phyloP scores from a whole-genome alignment of 2,888 invertebrate genomes.

The Lycophotia porphyrea region DNA sequence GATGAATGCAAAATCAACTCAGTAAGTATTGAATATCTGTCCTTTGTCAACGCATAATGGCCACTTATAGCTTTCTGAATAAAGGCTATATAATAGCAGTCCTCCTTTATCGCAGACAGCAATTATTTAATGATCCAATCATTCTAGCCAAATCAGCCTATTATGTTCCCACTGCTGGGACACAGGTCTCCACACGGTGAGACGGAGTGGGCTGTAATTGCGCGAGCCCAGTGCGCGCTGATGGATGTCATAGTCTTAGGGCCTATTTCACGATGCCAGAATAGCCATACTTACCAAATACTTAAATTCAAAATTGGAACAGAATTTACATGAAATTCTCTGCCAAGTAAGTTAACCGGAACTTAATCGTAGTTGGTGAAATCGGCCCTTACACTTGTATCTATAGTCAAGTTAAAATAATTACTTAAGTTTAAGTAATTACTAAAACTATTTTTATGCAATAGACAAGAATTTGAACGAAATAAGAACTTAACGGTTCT shows the following conservation, averaged over 20 bases:
- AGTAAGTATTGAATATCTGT: slow-evolving; percentile 62
- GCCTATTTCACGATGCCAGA: no score
- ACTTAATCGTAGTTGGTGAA: no score
- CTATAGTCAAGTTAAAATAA: no score
- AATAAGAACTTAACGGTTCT: no score
- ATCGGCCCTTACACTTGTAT: no score
- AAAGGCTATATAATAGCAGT: slow-evolving; percentile 54
- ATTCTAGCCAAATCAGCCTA: background rate
- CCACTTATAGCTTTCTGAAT: slow-evolving; percentile 57
- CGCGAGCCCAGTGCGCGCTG: background rate
- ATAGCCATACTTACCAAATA: no score
- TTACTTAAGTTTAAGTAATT: no score
- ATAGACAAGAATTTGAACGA: no score
- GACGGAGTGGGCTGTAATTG: background rate
- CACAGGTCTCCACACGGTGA: background rate
- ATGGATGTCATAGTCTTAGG: background rate
- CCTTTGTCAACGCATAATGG: slow-evolving; percentile 62
- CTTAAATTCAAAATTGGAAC: no score
- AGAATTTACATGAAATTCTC: no score
- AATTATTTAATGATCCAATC: slow-evolving; percentile 17
- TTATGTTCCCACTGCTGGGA: background rate
- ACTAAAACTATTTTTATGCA: no score
- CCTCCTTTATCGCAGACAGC: slow-evolving; percentile 35
- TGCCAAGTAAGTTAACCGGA: no score
- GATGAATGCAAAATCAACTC: slow-evolving; percentile 45